Conservation (phyloP, 37 sponge, comb jelly and placozoan species). For the Cliona cf. orientalis region DNA sequence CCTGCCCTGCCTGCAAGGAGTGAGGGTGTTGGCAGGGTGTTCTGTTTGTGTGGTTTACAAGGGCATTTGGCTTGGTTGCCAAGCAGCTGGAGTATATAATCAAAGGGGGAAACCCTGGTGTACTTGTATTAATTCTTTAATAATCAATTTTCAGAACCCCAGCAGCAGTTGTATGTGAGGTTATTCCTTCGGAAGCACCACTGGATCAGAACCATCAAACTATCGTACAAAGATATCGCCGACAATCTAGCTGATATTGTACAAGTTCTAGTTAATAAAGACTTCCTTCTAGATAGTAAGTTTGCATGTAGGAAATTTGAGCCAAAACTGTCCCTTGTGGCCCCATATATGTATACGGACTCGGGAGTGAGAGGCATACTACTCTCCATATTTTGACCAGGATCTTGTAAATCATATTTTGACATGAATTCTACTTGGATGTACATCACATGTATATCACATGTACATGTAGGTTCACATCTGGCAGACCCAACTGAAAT, state of each 20-base stretch:
- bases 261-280: conserved; percentile 6
- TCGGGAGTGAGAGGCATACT: no score
- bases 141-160: no score
- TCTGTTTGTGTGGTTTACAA: neutral
- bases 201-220: conserved; percentile 48
- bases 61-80: neutral
- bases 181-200: conserved; percentile 76
- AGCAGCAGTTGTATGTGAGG: conserved; percentile 71
- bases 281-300: conserved; percentile 49
- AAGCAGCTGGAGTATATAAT: no score
- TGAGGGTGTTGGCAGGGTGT: neutral
- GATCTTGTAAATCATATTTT: neutral
- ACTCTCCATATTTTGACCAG: no score
- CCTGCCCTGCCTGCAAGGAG: no score
- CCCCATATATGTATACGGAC: no score
- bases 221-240: conserved; percentile 60
- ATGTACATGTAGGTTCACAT: conserved; percentile 28
- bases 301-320: neutral
- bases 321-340: neutral
- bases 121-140: no score
- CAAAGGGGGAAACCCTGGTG: no score
- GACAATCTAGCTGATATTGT: conserved; percentile 35
- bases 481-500: conserved; percentile 43
- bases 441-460: no score
- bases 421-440: neutral